Evolutionary conservation across 2,797 vertebrate genomes (phyloP).

Genomic region (Hybognathus amarus): DNA sequence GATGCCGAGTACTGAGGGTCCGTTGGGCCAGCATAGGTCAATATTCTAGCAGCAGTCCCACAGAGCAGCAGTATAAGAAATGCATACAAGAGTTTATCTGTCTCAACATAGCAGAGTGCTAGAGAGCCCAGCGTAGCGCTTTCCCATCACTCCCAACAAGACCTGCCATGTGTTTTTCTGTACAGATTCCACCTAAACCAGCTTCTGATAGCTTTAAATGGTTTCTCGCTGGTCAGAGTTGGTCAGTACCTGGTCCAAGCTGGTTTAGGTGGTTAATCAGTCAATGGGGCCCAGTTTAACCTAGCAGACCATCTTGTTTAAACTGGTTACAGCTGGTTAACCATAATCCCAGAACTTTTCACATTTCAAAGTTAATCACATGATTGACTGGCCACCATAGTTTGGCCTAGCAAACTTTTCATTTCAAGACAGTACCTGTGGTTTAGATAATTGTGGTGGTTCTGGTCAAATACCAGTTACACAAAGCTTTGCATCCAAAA

Average conservation of each 20-base stretch:
- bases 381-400: neutral
- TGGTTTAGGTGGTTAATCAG: neutral
- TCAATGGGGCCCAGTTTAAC: neutral
- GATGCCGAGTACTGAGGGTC: slow-evolving; percentile 94
- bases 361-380: neutral
- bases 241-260: neutral
- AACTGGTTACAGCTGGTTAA: neutral
- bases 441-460: neutral
- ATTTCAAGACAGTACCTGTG: slow-evolving; percentile 5
- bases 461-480: neutral
- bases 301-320: neutral
- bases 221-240: neutral
- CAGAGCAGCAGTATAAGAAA: slow-evolving; percentile 94
- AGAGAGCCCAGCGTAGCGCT: slow-evolving; percentile 60
- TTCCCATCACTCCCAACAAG: slow-evolving; percentile 1
- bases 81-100: slow-evolving; percentile 99
- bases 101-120: slow-evolving; percentile 92
- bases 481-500: too few relatives aligned
- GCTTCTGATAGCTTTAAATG: neutral
- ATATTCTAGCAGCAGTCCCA: slow-evolving; percentile 92
- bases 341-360: neutral
- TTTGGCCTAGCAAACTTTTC: neutral
- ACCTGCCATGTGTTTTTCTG: slow-evolving; percentile 8
- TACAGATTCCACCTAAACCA: neutral
- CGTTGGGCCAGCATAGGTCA: slow-evolving; percentile 90